Conservation (phyloP, 2,888 invertebrate genomes). For the Epirrita christyi region DNA sequence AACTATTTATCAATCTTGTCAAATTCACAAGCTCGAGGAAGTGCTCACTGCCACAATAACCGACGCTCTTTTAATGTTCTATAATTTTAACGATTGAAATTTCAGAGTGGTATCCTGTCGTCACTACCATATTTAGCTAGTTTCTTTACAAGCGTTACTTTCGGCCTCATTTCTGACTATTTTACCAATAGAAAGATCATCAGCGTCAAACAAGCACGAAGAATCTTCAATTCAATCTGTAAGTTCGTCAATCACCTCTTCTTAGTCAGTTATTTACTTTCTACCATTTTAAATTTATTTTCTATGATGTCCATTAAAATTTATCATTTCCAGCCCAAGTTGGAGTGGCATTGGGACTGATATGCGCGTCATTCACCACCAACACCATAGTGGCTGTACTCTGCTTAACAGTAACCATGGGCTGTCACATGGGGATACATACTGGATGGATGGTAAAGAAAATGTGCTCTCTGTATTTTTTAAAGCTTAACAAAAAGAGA, state of each 20-base stretch:
- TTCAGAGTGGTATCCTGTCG: slow-evolving; percentile 84
- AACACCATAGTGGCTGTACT: slow-evolving; percentile 70
- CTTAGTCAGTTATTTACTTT: no score
- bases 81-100: neutral
- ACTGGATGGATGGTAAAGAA: slow-evolving; percentile 80
- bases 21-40: no score
- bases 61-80: no score
- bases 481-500: no score
- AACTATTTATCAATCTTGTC: no score
- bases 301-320: neutral
- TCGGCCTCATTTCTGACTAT: slow-evolving; percentile 84
- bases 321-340: slow-evolving; percentile 50
- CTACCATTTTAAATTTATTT: slow-evolving; percentile 2
- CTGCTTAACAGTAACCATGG: slow-evolving; percentile 82
- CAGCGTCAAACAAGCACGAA: slow-evolving; percentile 58
- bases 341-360: slow-evolving; percentile 47
- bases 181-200: slow-evolving; percentile 59
- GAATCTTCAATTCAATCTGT: slow-evolving; percentile 78
- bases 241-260: slow-evolving; percentile 29
- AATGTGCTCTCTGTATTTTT: neutral
- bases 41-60: no score
- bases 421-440: slow-evolving; percentile 82
- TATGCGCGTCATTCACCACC: slow-evolving; percentile 68
- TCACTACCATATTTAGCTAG: slow-evolving; percentile 86
- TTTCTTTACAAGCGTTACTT: slow-evolving; percentile 77